Evolutionary conservation across 2,113 vertebrate species (phyloP).

Genomic region (Cynopterus brachyotis): DNA sequence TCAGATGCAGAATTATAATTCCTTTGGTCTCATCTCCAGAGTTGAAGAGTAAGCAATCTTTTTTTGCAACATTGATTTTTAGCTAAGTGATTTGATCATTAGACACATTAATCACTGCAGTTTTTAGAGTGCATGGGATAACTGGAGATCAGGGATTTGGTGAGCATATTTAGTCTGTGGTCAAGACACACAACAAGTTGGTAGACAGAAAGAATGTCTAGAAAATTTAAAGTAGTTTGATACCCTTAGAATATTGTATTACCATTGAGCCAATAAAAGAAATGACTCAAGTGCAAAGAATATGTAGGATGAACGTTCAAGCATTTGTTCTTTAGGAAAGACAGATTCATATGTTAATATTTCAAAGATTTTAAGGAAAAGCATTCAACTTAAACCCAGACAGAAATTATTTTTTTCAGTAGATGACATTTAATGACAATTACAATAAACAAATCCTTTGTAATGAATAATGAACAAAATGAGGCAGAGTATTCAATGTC

Average conservation of each 20-base stretch:
- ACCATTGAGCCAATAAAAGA: not conserved
- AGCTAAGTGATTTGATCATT: conserved; percentile 56
- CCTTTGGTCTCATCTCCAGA: not conserved
- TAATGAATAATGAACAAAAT: not conserved
- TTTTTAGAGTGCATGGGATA: conserved; percentile 36
- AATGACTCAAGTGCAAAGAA: not conserved
- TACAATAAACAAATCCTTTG: not conserved
- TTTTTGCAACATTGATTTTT: conserved; percentile 62
- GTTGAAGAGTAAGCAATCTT: conserved; percentile 47
- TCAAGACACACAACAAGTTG: not conserved
- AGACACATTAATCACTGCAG: conserved; percentile 42
- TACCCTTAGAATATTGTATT: not conserved
- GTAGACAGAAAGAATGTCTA: not conserved
- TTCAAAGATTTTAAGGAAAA: not conserved
- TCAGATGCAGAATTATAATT: conserved; percentile 26
- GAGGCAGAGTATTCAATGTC: not conserved
- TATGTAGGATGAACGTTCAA: not conserved
- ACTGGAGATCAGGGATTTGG: not conserved
- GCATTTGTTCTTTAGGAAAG: not conserved
- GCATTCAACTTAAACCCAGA: not conserved
- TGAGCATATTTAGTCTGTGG: not conserved
- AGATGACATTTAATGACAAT: not conserved
- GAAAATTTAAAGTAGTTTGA: not conserved
- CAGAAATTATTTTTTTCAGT: not conserved
- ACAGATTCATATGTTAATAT: not conserved